Evolutionary conservation across 2,797 vertebrate genomes (phyloP), one percentile per base, ranked within the genome.

Genomic region (Uromys caudimaculatus): DNA sequence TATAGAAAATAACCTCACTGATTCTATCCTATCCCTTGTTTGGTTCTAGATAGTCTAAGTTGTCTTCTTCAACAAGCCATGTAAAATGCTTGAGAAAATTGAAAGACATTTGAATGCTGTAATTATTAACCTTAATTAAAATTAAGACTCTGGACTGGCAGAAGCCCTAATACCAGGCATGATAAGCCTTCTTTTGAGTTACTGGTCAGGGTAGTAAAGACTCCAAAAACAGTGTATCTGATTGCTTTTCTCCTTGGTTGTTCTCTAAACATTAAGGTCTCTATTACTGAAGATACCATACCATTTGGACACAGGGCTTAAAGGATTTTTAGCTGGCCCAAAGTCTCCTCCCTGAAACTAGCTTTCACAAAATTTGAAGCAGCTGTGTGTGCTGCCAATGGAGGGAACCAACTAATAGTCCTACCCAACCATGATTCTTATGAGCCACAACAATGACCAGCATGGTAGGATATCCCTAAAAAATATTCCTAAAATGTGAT

Each of bases 71-170:
- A 67, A 64, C 32, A 92, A 94, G 23, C 7, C 52, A 76, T 35
- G 13, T 4, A 94, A 95, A 79, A 93, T 64, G 32, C 58, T 77
- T 82, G 75, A 78, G 35, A 62, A 95, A 92, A 12, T 47, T 90
- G 32, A 89, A 93, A 87, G 56, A 60, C 29, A 87, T 76, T 96
- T 84, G 52, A 83, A 88, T 69, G 32, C 8, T 21, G 14, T 47
- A 62, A 67, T 19, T 23, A 17, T 85, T 85, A 64, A 64, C 29
- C 41, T 85, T 27, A 83, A 32, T 83, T 44, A 83, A 83, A 62
- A 67, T 29, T 64, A 85, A 47, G 44, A 67, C 19, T 85, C 41
- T 35, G 11, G 17, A 47, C 60, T 23, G 17, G 29, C 41, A 47
- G 47, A 84, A 84, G 27, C 10, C 29, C 17, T 19, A 35, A 50